A percentile compares a stretch with the other conserved stretches of the same genome.
Conservation (phyloP, 1,140 invertebrate species). For the Formica selysi region DNA sequence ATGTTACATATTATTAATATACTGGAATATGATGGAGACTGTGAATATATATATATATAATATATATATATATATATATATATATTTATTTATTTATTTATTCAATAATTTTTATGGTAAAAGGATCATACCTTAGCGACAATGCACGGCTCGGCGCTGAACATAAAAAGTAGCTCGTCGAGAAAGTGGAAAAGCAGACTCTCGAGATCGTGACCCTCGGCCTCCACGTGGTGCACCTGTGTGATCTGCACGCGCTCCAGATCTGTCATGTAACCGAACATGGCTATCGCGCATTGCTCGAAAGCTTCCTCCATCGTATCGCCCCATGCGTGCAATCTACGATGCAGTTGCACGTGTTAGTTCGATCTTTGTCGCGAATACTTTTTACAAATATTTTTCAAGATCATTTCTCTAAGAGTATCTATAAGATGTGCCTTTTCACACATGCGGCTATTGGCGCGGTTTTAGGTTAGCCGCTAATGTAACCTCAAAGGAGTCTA, state of each 20-base stretch:
- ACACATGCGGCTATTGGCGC: background rate
- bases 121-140: slow-evolving; percentile 88
- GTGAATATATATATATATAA: background rate
- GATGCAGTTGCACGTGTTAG: background rate
- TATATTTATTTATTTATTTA: background rate
- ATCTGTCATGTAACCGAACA: slow-evolving; percentile 99
- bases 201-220: slow-evolving; percentile 94
- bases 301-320: slow-evolving; percentile 95
- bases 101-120: too few relatives aligned
- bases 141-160: slow-evolving; percentile 95
- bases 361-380: background rate
- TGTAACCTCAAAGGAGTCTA: slow-evolving; percentile 71
- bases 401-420: background rate
- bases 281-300: slow-evolving; percentile 97
- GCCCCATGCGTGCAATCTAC: slow-evolving; percentile 97
- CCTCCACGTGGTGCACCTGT: slow-evolving; percentile 93
- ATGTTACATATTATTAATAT: background rate
- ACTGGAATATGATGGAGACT: background rate
- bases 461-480: slow-evolving; percentile 77
- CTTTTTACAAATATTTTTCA: background rate
- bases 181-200: slow-evolving; percentile 97
- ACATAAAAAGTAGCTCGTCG: slow-evolving; percentile 97
- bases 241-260: slow-evolving; percentile 94
- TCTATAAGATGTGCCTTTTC: background rate
- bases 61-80: background rate